Percentiles rank a stretch among this genome's conserved stretches.
Conservation (phyloP, 2,797 vertebrate genomes). For the Liasis olivaceus region DNA sequence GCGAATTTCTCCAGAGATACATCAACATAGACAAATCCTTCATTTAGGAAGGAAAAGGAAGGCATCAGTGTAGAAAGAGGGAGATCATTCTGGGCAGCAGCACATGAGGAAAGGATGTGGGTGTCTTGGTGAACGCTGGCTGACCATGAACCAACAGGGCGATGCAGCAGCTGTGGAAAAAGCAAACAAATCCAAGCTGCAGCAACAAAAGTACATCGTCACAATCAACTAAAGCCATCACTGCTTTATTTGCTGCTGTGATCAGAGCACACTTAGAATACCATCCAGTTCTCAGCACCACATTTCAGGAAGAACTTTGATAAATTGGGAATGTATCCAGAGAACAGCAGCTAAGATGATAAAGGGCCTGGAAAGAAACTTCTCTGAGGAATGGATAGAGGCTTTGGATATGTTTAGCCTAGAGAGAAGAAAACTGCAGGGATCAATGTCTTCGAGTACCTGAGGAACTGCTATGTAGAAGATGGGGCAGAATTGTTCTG, state of each 20-base stretch:
- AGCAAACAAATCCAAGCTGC: background rate
- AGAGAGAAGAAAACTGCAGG: background rate
- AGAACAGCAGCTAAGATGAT: background rate
- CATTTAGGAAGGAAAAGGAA: background rate
- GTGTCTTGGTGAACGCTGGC: background rate
- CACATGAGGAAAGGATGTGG: background rate
- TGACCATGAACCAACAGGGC: background rate
- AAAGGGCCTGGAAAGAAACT: background rate
- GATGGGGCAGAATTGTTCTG: background rate
- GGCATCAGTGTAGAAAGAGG: background rate
- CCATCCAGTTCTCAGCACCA: background rate
- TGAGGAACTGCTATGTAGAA: background rate
- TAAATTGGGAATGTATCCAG: background rate
- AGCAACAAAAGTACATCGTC: background rate
- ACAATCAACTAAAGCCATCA: background rate
- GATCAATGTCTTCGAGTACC: background rate
- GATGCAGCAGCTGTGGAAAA: background rate
- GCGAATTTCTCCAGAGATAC: background rate
- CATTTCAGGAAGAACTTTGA: background rate
- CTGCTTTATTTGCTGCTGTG: background rate
- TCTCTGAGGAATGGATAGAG: background rate
- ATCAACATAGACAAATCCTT: background rate
- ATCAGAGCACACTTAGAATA: background rate
- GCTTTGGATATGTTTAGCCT: background rate
- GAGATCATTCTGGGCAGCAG: background rate